Evolutionary conservation across 2,888 invertebrate genomes (phyloP).

Genomic region (Rhimphoctona megacephalus): DNA sequence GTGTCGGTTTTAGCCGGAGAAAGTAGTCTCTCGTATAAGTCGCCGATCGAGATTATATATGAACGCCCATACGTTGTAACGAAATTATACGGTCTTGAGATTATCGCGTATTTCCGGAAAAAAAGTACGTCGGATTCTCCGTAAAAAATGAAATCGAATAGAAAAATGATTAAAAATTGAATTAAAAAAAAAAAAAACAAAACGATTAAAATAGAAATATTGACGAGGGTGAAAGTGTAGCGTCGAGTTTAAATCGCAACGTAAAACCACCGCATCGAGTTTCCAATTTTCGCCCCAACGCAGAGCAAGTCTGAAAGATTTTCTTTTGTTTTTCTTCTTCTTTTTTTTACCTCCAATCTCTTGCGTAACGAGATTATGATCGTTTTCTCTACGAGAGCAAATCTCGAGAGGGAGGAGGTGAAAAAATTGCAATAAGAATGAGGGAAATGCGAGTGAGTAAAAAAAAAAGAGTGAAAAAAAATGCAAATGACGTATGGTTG

Average conservation of each 20-base stretch:
- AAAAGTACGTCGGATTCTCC: neutral
- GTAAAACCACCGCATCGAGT: conserved; percentile 59
- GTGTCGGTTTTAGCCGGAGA: neutral
- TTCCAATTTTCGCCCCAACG: conserved; percentile 69
- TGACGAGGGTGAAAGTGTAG: conserved; percentile 57
- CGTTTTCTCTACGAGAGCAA: neutral
- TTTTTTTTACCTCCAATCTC: neutral
- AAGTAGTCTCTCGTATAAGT: conserved; percentile 29
- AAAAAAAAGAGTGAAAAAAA: neutral
- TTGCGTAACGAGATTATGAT: conserved; percentile 41
- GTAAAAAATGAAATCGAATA: neutral
- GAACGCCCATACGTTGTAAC: conserved; percentile 15
- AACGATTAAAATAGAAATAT: neutral
- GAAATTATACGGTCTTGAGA: conserved; percentile 8
- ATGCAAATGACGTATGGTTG: conserved; percentile 14
- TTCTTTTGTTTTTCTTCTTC: neutral
- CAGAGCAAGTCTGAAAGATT: conserved; percentile 59
- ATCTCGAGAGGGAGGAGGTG: neutral
- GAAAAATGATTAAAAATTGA: neutral
- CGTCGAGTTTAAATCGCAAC: conserved; percentile 24
- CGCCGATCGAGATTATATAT: conserved; percentile 19
- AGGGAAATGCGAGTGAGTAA: neutral
- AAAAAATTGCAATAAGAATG: neutral
- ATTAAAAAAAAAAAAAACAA: too few species aligned
- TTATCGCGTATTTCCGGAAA: conserved; percentile 2